A percentile compares a stretch with the other conserved stretches of the same genome.
phyloP scores from a whole-genome alignment of 2,113 vertebrate species.

The Alethe diademata region DNA sequence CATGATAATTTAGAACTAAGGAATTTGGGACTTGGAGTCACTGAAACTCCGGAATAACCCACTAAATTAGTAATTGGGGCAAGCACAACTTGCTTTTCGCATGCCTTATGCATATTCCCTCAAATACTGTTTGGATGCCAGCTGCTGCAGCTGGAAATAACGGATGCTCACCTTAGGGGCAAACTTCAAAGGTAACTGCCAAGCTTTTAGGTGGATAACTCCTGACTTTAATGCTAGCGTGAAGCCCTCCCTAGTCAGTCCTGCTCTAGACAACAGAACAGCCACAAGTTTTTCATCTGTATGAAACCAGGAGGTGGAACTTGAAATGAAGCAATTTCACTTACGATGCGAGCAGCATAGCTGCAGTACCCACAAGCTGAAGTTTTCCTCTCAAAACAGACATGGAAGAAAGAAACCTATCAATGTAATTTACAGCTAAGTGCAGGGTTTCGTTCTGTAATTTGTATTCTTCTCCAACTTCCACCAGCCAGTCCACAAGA shows the following conservation, averaged over 20 bases:
- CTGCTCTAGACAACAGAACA: background rate
- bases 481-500: conserved; percentile 97
- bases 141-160: background rate
- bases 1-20: background rate
- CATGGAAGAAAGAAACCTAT: conserved; percentile 97
- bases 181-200: background rate
- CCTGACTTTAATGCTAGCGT: background rate
- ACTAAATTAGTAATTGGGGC: background rate
- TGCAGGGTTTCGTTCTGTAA: conserved; percentile 95
- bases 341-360: conserved; percentile 97
- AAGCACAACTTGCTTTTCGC: background rate
- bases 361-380: conserved; percentile 96
- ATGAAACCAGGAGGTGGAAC: background rate
- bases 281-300: background rate
- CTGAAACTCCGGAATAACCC: background rate
- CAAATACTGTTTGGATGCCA: background rate
- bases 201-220: background rate
- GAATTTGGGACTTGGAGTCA: background rate
- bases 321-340: conserved; percentile 49
- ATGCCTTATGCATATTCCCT: background rate
- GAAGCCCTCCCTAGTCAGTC: background rate
- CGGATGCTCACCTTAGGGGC: background rate
- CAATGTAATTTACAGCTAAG: conserved; percentile 97
- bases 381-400: conserved; percentile 96
- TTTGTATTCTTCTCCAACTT: conserved; percentile 98